These are phyloP conservation scores for Rhinichthys osculus DNA, from an alignment of 2,797 vertebrate species.

Conservation along the genomic window DNA sequence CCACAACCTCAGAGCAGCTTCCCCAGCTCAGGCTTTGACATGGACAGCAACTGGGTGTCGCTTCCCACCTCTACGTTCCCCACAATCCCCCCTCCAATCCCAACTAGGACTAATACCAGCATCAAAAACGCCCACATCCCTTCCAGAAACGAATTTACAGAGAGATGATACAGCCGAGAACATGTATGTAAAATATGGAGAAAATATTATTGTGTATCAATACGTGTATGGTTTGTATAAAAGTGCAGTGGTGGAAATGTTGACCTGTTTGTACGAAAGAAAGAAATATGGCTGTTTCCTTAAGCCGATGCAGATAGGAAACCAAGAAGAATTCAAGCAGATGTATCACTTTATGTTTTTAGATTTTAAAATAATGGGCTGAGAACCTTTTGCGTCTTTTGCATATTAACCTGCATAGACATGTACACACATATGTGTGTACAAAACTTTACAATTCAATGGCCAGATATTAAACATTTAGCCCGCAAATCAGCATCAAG, in stretches of 20 bases:
- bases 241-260: slow-evolving; percentile 71
- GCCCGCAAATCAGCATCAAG: neutral
- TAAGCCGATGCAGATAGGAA: slow-evolving; percentile 33
- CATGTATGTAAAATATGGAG: slow-evolving; percentile 36
- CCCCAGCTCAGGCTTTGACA: slow-evolving; percentile 70
- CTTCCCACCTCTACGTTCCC: slow-evolving; percentile 73
- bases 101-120: slow-evolving; percentile 75
- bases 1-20: slow-evolving; percentile 69
- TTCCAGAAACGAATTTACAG: slow-evolving; percentile 78
- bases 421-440: slow-evolving; percentile 59
- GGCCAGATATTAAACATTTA: neutral
- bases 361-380: slow-evolving; percentile 64
- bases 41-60: slow-evolving; percentile 78
- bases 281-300: slow-evolving; percentile 57
- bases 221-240: slow-evolving; percentile 68
- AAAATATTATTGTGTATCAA: slow-evolving; percentile 44
- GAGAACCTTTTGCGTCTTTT: slow-evolving; percentile 65
- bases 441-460: slow-evolving; percentile 69
- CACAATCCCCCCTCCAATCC: slow-evolving; percentile 78
- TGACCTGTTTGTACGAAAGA: slow-evolving; percentile 60
- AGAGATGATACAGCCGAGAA: slow-evolving; percentile 75
- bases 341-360: slow-evolving; percentile 49
- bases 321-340: slow-evolving; percentile 47
- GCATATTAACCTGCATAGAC: slow-evolving; percentile 39
- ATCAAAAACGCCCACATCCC: slow-evolving; percentile 74